These are phyloP conservation scores for Papilio aristodemus DNA, from an alignment of 1,140 invertebrate species.

Conservation along the genomic window DNA sequence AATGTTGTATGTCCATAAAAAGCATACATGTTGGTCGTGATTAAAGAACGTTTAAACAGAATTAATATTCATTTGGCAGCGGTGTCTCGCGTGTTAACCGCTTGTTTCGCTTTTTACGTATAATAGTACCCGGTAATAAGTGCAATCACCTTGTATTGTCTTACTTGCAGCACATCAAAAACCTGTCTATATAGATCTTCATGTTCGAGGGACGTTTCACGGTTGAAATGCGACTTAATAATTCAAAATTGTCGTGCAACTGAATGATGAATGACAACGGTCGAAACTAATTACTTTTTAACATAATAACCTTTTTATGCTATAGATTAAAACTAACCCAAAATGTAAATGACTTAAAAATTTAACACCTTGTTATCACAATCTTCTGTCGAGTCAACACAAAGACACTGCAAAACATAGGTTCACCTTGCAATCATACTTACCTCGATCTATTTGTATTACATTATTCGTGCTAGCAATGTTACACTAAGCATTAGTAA, in stretches of 20 bases:
- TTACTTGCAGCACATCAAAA: slow-evolving; percentile 15
- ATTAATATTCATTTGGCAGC: slow-evolving; percentile 65
- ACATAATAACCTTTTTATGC: background rate
- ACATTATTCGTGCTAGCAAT: too few species aligned
- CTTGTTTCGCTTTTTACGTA: slow-evolving; percentile 42
- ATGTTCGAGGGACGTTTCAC: slow-evolving; percentile 16
- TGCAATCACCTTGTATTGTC: slow-evolving; percentile 33
- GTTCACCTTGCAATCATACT: too few species aligned
- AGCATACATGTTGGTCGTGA: slow-evolving; percentile 51
- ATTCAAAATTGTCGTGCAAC: slow-evolving; percentile 1
- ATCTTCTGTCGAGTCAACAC: too few species aligned
- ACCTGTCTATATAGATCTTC: slow-evolving; percentile 11
- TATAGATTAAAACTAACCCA: too few species aligned
- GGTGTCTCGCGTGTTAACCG: slow-evolving; percentile 56
- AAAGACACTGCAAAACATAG: too few species aligned
- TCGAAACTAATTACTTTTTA: background rate
- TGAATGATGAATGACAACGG: background rate
- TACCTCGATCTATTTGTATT: too few species aligned
- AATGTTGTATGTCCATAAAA: slow-evolving; percentile 36
- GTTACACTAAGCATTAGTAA: too few species aligned
- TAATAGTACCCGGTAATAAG: slow-evolving; percentile 26
- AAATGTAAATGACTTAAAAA: too few species aligned
- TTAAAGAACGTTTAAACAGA: slow-evolving; percentile 68
- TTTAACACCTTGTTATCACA: too few species aligned
- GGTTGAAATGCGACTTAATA: slow-evolving; percentile 6